Percentiles rank a stretch among this genome's conserved stretches.
Evolutionary conservation across 2,797 vertebrate species (phyloP).

Genomic region (Cygnus olor): DNA sequence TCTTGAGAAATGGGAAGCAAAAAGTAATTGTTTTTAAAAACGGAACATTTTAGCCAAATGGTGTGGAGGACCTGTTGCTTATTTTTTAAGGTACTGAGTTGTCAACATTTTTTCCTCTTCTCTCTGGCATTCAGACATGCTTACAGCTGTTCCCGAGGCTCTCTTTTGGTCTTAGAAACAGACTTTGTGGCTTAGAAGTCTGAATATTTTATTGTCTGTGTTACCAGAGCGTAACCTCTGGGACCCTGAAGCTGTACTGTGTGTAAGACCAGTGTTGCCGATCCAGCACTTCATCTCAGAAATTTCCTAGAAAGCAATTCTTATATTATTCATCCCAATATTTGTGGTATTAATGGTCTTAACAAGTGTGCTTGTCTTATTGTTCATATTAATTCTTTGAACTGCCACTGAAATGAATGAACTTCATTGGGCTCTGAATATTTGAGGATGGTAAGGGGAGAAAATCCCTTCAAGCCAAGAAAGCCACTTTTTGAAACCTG

Average conservation of each 20-base stretch:
- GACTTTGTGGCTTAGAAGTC: not conserved
- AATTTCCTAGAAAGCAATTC: not conserved
- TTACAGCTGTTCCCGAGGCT: not conserved
- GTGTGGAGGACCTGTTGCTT: not conserved
- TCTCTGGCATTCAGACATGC: not conserved
- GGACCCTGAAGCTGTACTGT: not conserved
- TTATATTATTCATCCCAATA: not conserved
- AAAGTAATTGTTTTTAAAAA: not conserved
- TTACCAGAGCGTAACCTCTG: not conserved
- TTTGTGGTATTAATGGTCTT: not conserved
- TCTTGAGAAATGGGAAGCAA: not conserved
- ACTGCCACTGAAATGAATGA: not conserved
- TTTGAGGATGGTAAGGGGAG: rapidly evolving
- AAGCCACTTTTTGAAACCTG: not conserved
- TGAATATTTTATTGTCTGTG: not conserved
- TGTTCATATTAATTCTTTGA: not conserved
- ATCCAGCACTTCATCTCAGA: not conserved
- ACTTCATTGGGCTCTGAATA: not conserved
- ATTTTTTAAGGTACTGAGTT: not conserved
- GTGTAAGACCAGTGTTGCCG: not conserved
- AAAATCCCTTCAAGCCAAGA: not conserved
- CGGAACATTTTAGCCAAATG: not conserved
- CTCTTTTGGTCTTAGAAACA: not conserved
- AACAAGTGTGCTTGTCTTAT: not conserved
- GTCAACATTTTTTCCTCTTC: not conserved